These are phyloP conservation scores for Limnephilus lunatus DNA, from an alignment of 2,888 invertebrate species.

Conservation along the genomic window DNA sequence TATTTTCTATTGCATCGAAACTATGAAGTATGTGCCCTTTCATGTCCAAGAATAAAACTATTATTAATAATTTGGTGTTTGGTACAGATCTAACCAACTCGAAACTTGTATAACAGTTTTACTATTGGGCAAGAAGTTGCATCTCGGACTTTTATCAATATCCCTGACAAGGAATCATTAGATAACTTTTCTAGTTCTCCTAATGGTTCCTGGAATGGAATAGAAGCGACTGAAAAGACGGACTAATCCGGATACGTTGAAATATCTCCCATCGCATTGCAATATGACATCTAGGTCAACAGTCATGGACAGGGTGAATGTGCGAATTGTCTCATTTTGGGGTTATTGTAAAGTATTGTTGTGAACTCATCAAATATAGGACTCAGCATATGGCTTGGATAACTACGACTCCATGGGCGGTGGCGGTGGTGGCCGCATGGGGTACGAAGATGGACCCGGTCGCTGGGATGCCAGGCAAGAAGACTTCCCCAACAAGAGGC, in stretches of 20 bases:
- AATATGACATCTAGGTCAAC: conserved; percentile 50
- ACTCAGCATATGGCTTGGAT: conserved; percentile 71
- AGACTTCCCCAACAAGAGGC: conserved; percentile 82
- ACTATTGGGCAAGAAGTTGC: no score
- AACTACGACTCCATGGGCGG: conserved; percentile 75
- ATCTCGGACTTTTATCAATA: no score
- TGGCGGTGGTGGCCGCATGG: conserved; percentile 72
- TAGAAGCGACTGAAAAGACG: neutral
- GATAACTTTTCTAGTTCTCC: no score
- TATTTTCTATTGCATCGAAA: no score
- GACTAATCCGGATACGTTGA: neutral
- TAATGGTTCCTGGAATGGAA: neutral
- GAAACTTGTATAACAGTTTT: no score
- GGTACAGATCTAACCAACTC: no score
- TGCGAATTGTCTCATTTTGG: conserved; percentile 13
- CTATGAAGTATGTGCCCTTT: no score
- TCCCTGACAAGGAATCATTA: no score
- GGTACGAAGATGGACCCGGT: conserved; percentile 71
- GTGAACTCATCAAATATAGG: conserved; percentile 72
- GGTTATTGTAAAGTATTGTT: conserved; percentile 75
- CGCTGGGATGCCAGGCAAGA: conserved; percentile 80
- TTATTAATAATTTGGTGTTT: no score
- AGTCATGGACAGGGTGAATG: conserved; percentile 21
- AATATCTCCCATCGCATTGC: conserved; percentile 40
- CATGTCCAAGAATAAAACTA: no score